Conservation (phyloP, 2,797 vertebrate species). For the Paramormyrops hopkinsi region DNA sequence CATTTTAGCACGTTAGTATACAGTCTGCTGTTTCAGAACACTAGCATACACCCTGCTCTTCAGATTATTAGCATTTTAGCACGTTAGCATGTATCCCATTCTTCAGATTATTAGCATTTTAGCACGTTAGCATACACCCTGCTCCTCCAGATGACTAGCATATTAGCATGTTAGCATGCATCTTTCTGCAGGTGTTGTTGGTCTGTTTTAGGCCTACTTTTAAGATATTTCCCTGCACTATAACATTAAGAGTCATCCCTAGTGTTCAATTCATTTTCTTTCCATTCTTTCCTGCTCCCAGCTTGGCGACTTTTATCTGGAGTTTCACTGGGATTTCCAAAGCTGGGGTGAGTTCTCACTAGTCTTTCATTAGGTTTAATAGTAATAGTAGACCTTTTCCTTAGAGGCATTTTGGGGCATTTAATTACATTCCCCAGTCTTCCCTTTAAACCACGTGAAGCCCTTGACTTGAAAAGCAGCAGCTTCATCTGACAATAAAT, state of each 20-base stretch:
- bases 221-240: neutral
- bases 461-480: neutral
- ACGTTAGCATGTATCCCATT: neutral
- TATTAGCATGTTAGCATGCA: neutral
- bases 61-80: neutral
- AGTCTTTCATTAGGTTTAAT: neutral
- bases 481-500: neutral
- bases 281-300: slow-evolving; percentile 45
- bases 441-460: neutral
- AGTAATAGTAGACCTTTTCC: neutral
- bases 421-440: neutral
- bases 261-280: neutral
- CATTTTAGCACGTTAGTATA: neutral
- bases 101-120: neutral
- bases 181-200: neutral
- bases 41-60: neutral
- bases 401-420: neutral
- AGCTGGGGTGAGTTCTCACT: slow-evolving; percentile 82
- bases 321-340: slow-evolving; percentile 98
- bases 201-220: neutral
- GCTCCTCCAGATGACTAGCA: neutral
- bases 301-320: slow-evolving; percentile 96
- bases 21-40: neutral
- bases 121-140: neutral
- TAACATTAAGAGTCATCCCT: neutral